Evolutionary conservation across 2,888 invertebrate species (phyloP), one percentile per base, ranked within the genome.

Genomic region (Helicoverpa assulta): DNA sequence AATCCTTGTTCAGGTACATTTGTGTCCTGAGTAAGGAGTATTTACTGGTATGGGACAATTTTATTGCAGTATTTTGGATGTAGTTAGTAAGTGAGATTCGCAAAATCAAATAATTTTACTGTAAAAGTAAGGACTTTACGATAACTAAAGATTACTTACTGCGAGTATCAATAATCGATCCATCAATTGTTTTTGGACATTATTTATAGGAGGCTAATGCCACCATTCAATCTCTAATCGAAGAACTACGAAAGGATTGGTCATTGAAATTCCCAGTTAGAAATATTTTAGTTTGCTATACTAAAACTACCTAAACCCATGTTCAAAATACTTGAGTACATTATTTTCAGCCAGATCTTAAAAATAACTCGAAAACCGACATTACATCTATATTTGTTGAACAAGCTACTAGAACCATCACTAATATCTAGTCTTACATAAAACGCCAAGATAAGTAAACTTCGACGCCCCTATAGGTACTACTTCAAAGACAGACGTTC

Each of bases 401-500:
- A n/a, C 16, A 47, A 47, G 40, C 40, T 14, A 40, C 0, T 33
- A 14, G 40, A 40, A 40, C 10, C 16, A n/a, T 47, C 47, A n/a
- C 16, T 47, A 47, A n/a, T 47, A 47, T n/a, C n/a, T n/a, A 47
- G 16, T 47, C 47, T 47, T 43, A 43, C 52, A 67, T 26, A n/a
- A 43, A 50, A 50, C 3, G 50, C 10, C n/a, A 18, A 50, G 10
- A 50, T 50, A 50, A 58, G 29, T 58, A 33, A 58, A 29, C 47
- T 53, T 57, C 4, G 5, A 50, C 56, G 54, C 40, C 40, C 50
- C 18, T 55, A 58, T 33, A n/a, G n/a, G n/a, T n/a, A 40, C 55
- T 68, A 70, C 62, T 73, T 70, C 21, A 53, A 19, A 74, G 52
- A 56, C 63, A 68, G 65, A 70, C n/a, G 21, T 37, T 61, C 58